Evolutionary conservation across 2,888 invertebrate genomes (phyloP).

Genomic region (Macrophya alboannulata): DNA sequence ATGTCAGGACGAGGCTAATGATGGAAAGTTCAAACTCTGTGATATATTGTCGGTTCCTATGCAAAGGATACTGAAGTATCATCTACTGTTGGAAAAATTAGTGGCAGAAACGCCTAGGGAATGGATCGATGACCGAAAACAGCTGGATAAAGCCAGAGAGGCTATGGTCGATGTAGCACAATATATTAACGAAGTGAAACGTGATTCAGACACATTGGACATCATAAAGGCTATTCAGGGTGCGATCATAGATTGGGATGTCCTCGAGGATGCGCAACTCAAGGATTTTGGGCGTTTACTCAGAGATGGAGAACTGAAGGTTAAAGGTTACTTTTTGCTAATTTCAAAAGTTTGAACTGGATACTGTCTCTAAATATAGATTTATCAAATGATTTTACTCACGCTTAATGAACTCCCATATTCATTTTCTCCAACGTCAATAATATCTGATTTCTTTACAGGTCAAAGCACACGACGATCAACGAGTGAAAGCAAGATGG

Average conservation of each 20-base stretch:
- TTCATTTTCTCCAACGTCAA: not conserved
- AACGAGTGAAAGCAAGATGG: slow-evolving; percentile 92
- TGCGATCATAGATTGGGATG: slow-evolving; percentile 91
- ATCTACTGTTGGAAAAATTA: slow-evolving; percentile 94
- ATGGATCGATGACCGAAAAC: slow-evolving; percentile 92
- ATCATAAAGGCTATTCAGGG: slow-evolving; percentile 95
- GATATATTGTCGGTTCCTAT: slow-evolving; percentile 99
- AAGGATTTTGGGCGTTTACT: slow-evolving; percentile 95
- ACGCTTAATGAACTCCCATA: not conserved
- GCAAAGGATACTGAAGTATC: slow-evolving; percentile 99
- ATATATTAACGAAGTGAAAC: slow-evolving; percentile 98
- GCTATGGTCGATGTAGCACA: slow-evolving; percentile 98
- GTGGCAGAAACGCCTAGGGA: slow-evolving; percentile 93
- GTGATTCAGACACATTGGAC: slow-evolving; percentile 96
- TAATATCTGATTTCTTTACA: slow-evolving; percentile 59
- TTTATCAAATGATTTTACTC: not conserved
- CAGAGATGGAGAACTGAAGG: slow-evolving; percentile 96
- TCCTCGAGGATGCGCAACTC: slow-evolving; percentile 90
- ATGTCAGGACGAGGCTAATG: slow-evolving; percentile 96
- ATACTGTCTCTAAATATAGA: slow-evolving; percentile 14
- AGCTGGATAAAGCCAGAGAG: slow-evolving; percentile 93
- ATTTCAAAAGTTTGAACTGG: not conserved
- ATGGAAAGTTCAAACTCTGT: slow-evolving; percentile 95
- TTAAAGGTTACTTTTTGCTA: slow-evolving; percentile 81
- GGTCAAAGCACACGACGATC: slow-evolving; percentile 93